These are phyloP conservation scores for Chromoteleia sp. DNA, from an alignment of 2,888 invertebrate species.

Conservation along the genomic window DNA sequence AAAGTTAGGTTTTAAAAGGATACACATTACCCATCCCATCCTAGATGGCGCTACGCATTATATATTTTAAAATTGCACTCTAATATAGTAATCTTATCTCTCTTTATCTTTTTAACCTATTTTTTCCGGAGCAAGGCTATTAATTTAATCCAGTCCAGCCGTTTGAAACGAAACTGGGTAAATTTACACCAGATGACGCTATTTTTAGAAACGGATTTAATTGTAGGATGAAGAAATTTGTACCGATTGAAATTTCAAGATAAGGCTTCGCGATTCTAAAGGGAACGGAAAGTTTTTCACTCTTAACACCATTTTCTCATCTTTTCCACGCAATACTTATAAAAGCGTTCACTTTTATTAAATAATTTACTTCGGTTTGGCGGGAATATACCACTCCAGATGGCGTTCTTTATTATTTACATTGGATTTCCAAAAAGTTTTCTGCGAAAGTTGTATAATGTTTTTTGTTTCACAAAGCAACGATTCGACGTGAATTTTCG, in stretches of 20 bases:
- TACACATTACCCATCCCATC: too few relatives aligned
- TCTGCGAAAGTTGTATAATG: too few relatives aligned
- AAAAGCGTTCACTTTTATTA: too few relatives aligned
- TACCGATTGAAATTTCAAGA: conserved; percentile 22
- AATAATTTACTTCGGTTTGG: too few relatives aligned
- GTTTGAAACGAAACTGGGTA: conserved; percentile 36
- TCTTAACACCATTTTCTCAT: not conserved
- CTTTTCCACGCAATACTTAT: not conserved
- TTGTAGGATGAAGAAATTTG: conserved; percentile 25
- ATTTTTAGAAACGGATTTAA: conserved; percentile 43
- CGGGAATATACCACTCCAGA: too few relatives aligned
- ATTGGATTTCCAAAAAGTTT: too few relatives aligned
- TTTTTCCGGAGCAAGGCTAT: conserved; percentile 51
- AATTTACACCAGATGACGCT: conserved; percentile 41
- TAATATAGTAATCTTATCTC: conserved; percentile 35
- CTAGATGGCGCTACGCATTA: not conserved
- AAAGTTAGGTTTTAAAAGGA: too few relatives aligned
- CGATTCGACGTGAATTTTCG: too few relatives aligned
- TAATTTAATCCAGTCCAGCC: conserved; percentile 43
- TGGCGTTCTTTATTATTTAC: too few relatives aligned
- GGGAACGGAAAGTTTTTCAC: not conserved
- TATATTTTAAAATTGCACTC: conserved; percentile 18
- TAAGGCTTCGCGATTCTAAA: not conserved
- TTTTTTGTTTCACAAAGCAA: too few relatives aligned
- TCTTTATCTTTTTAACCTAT: conserved; percentile 49